Conservation (phyloP, 2,113 vertebrate species). For the Orthonyx spaldingii region DNA sequence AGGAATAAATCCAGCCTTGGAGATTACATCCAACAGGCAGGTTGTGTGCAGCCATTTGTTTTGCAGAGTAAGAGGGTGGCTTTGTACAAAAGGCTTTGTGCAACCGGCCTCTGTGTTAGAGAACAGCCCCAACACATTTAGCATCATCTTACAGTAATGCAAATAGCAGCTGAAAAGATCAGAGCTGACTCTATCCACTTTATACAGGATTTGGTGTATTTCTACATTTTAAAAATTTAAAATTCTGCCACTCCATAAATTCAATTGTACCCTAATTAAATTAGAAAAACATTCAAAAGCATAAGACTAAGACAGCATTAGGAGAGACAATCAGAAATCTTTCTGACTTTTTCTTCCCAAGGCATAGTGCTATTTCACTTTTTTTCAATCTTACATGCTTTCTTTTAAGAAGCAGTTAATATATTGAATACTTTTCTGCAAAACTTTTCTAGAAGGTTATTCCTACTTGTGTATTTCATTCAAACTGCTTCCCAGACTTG, state of each 20-base stretch:
- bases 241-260: not conserved
- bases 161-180: not conserved
- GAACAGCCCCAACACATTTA: not conserved
- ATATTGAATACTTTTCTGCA: not conserved
- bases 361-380: not conserved
- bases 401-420: not conserved
- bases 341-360: not conserved
- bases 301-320: not conserved
- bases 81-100: not conserved
- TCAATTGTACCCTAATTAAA: not conserved
- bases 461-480: not conserved
- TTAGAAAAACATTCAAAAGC: not conserved
- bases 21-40: not conserved
- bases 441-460: not conserved
- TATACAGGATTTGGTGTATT: not conserved
- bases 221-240: not conserved
- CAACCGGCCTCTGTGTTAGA: not conserved
- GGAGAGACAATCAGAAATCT: not conserved
- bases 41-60: not conserved
- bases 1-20: not conserved
- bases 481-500: not conserved
- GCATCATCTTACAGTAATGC: not conserved
- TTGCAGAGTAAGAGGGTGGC: not conserved
- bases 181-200: not conserved
- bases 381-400: not conserved